These are phyloP conservation scores for Baccha elongata DNA, from an alignment of 2,888 invertebrate genomes.

Conservation along the genomic window DNA sequence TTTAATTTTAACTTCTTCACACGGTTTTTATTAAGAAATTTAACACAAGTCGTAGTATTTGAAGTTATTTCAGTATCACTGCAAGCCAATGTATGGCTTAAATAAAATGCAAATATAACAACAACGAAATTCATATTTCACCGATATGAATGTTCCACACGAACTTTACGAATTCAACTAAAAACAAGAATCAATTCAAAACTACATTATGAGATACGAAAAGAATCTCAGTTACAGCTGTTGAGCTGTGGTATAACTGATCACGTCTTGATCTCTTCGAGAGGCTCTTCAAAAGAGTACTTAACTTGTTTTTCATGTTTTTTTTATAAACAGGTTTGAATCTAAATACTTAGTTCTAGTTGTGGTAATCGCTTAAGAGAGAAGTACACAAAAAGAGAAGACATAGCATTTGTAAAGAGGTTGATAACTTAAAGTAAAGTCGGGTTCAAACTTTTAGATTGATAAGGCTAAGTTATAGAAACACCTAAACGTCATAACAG, in stretches of 20 bases:
- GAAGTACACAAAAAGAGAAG: too few species aligned
- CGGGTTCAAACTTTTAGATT: background rate
- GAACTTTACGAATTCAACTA: conserved; percentile 4
- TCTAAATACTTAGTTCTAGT: too few species aligned
- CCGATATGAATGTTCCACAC: background rate
- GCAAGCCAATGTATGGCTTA: conserved; percentile 2
- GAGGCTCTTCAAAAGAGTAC: background rate
- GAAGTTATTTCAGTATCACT: background rate
- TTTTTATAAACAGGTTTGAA: too few species aligned
- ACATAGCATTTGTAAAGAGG: too few species aligned
- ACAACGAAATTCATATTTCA: conserved; percentile 8
- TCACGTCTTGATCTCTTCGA: conserved; percentile 4
- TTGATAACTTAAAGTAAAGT: background rate
- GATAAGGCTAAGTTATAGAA: background rate
- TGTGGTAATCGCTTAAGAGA: too few species aligned
- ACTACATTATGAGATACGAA: background rate
- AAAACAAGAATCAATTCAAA: background rate
- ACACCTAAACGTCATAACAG: background rate
- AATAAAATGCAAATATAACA: background rate
- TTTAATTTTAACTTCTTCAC: conserved; percentile 4
- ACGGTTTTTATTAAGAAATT: conserved; percentile 23
- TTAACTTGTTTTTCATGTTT: background rate
- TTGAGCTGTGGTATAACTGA: too few species aligned
- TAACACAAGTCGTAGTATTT: conserved; percentile 18
- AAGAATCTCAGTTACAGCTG: too few species aligned